Base-by-base conservation (phyloP, 2,113 vertebrate species). In the Callorhinus ursinus region DNA sequence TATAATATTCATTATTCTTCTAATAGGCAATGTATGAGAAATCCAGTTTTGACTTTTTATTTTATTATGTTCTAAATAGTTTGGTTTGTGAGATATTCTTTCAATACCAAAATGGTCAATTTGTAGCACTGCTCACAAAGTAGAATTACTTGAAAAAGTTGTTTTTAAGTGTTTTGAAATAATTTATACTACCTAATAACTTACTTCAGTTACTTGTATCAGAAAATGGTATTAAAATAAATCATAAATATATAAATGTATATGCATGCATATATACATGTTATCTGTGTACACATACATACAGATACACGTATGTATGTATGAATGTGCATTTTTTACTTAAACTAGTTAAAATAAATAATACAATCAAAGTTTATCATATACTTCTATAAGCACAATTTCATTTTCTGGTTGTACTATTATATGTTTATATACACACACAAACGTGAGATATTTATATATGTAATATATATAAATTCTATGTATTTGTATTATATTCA, bases 121-220 rank as follows among this genome's bases (percentile, higher is more conserved):
- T 83, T 93, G 28, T 83, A 76, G 1, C 77, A 24, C 14, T 53
- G 19, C 6, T 59, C 13, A 80, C 61, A 90, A 92, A 82, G 10
- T 86, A 31, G 14, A 14, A 83, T 59, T 83, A 76, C 42, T 91
- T 95, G 86, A 88, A 88, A 89, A 93, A 72, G 12, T 55, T 90
- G 5, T 89, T 87, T 90, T 72, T 46, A 82, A 81, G 31, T 65
- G 51, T 93, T 93, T 65, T 93, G 77, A 81, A 93, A 88, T 31
- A 83, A 90, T 53, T 88, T 71, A 69, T 79, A 84, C 22, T 74
- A 53, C 5, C 11, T 79, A 24, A 42, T 77, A 90, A 87, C 63
- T 79, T 88, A 55, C 19, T 90, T 93, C 22, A 79, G 46, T 95
- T 69, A 93, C 31, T 6, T 96, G 86, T 85, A 90, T 59, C 57